Evolutionary conservation across 2,888 invertebrate genomes (phyloP), one percentile per base, ranked within the genome.

Genomic region (Allolobophora icterica): DNA sequence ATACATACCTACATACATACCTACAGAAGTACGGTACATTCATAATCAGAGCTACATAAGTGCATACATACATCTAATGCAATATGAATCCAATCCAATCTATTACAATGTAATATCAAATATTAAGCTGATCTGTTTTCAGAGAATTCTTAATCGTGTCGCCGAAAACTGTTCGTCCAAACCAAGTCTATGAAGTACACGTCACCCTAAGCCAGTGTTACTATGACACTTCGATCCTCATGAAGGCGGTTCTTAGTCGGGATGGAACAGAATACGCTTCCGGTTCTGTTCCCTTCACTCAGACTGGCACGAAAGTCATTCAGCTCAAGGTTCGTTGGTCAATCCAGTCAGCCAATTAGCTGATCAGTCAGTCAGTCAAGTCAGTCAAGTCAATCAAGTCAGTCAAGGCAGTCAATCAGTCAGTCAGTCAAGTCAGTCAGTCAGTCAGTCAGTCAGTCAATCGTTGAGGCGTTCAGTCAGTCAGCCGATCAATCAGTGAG

Each of bases 81-180:
- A 52, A 21, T 71, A 71, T 71, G 8, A 11, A 71, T n/a, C n/a
- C n/a, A n/a, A 58, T 58, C 6, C 2, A 71, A n/a, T 11, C 30
- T 30, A 71, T n/a, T 71, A 6, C 17, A 71, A 71, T 2, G 3
- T 13, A 45, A 45, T 45, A 45, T 45, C 13, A 1, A 24, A 24
- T 52, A 30, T 30, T n/a, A 30, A n/a, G 30, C 11, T 71, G n/a
- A n/a, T 33, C 21, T 58, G 33, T 40, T 84, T 90, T 40, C 96
- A 98, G 98, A 92, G 98, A 98, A 24, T 99, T 98, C 95, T 98
- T 99, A 94, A 97, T 99, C 92, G 97, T 99, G 58, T 98, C 98
- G 0, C 98, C 98, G 6, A 97, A 97, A 93, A 97, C 97, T 96
- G 97, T 99, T 30, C 96, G 99, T 8, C 99, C 99, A 0, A 98